Conservation (phyloP, 2,797 vertebrate species). For the Acanthurus lineatus region DNA sequence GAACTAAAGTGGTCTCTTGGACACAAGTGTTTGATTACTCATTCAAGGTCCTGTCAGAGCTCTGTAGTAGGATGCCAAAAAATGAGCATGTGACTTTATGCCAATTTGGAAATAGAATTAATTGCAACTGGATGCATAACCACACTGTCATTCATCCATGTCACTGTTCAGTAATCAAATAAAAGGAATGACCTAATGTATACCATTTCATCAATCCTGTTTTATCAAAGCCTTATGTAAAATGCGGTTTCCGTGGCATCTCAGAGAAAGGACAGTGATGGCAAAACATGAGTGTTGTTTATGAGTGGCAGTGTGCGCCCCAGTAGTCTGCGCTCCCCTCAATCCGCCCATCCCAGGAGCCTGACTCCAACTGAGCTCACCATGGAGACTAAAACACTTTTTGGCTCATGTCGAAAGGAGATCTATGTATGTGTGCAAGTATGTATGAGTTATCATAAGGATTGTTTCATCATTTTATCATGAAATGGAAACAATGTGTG, state of each 20-base stretch:
- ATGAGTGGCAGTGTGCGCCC: conserved; percentile 53
- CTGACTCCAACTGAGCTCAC: conserved; percentile 66
- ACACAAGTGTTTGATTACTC: conserved; percentile 38
- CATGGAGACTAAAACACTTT: conserved; percentile 78
- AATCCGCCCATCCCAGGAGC: conserved; percentile 43
- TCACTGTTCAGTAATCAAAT: conserved; percentile 53
- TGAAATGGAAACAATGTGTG: conserved; percentile 70
- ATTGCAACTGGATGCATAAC: conserved; percentile 37
- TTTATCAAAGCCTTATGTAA: conserved; percentile 66
- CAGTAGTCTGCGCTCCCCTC: conserved; percentile 30
- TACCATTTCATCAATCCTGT: conserved; percentile 43
- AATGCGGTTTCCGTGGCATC: conserved; percentile 39
- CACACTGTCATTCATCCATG: conserved; percentile 54
- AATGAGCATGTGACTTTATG: conserved; percentile 33
- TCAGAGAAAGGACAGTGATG: conserved; percentile 25
- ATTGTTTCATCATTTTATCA: conserved; percentile 71
- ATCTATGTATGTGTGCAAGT: conserved; percentile 53
- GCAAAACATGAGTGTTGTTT: conserved; percentile 37
- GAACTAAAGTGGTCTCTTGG: conserved; percentile 30
- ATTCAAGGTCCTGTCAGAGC: conserved; percentile 39
- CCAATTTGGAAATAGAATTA: conserved; percentile 58
- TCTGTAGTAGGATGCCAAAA: conserved; percentile 30
- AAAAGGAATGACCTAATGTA: conserved; percentile 30
- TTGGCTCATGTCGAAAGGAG: conserved; percentile 68
- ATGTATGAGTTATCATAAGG: conserved; percentile 70